Conservation (phyloP, 2,888 invertebrate species). For the Hymenopus coronatus region DNA sequence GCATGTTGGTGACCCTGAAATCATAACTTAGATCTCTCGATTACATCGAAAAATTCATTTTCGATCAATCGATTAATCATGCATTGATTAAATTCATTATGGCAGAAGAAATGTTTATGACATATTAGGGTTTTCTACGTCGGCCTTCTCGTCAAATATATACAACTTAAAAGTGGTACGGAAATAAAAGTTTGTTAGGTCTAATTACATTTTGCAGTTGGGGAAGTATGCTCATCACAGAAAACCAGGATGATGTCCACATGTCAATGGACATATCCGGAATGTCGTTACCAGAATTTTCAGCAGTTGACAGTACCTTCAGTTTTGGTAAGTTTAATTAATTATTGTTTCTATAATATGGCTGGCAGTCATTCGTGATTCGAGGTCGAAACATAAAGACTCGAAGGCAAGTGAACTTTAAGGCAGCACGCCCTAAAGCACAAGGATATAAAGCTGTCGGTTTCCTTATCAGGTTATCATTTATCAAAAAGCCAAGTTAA, state of each 20-base stretch:
- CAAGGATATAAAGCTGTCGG: not conserved
- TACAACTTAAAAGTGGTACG: not conserved
- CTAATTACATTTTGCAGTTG: not conserved
- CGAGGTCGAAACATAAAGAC: too few species aligned
- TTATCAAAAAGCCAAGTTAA: too few species aligned
- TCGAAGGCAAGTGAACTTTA: not conserved
- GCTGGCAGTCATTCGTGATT: not conserved
- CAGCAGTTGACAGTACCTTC: constrained; percentile 13
- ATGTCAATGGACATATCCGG: constrained; percentile 15
- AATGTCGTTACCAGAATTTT: constrained; percentile 21
- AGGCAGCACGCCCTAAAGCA: not conserved
- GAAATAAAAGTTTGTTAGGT: not conserved
- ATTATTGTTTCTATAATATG: not conserved
- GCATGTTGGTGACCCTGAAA: too few species aligned
- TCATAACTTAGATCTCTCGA: not conserved
- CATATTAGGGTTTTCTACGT: not conserved
- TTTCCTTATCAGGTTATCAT: too few species aligned
- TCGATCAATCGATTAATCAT: not conserved
- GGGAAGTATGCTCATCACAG: constrained; percentile 17
- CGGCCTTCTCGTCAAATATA: not conserved
- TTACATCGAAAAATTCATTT: not conserved
- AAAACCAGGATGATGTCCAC: not conserved
- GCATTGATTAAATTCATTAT: not conserved
- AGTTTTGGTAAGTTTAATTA: constrained; percentile 21
- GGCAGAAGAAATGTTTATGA: not conserved